Evolutionary conservation across 2,888 invertebrate genomes (phyloP).

Genomic region (Stictocephala bisonia): DNA sequence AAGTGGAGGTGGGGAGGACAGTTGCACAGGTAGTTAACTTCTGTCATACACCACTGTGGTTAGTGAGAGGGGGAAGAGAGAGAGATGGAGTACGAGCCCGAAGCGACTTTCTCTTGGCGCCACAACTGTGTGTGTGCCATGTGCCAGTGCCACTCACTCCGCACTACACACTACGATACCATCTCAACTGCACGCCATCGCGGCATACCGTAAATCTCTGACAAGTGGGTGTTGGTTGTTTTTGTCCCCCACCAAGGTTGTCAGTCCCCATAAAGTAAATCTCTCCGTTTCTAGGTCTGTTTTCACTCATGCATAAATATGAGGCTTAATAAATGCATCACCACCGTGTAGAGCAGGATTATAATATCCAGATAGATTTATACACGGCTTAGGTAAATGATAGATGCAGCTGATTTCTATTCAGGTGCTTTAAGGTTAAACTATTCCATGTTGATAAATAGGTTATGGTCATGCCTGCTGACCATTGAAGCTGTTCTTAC

Average conservation of each 20-base stretch:
- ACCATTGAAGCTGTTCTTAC: no score
- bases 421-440: no score
- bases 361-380: no score
- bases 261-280: no score
- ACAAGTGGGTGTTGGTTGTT: slow-evolving; percentile 9
- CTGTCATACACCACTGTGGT: background rate
- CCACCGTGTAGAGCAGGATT: no score
- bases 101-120: slow-evolving; percentile 5
- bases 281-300: slow-evolving; percentile 9
- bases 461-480: no score
- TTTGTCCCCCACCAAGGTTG: slow-evolving; percentile 2
- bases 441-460: no score
- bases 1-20: no score
- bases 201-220: slow-evolving; percentile 29
- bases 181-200: no score
- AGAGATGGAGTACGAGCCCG: slow-evolving; percentile 5
- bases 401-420: no score
- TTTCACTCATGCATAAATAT: background rate
- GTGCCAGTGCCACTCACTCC: slow-evolving; percentile 10
- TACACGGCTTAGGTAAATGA: no score
- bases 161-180: slow-evolving; percentile 7
- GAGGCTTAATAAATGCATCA: slow-evolving; percentile 20
- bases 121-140: slow-evolving; percentile 2
- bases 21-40: background rate
- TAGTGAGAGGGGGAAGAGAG: slow-evolving; percentile 16